phyloP scores from a whole-genome alignment of 2,113 vertebrate species.

The Lota lota region DNA sequence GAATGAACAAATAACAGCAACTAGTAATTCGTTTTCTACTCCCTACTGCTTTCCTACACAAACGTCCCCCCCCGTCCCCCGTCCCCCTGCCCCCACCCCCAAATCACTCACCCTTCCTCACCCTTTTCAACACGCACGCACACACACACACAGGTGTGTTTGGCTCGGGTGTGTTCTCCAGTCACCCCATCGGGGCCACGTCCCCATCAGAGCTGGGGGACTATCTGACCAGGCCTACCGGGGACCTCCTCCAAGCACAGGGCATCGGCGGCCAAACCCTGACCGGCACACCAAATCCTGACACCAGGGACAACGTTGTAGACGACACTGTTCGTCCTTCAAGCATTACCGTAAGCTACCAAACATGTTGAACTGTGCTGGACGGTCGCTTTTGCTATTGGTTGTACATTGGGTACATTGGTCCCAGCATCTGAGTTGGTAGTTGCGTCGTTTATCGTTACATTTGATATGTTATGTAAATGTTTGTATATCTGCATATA shows the following conservation, averaged over 20 bases:
- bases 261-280: constrained; percentile 63
- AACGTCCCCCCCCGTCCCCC: neutral
- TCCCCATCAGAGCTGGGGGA: constrained; percentile 63
- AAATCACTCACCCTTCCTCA: too few relatives aligned
- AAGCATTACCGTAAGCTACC: neutral
- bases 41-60: neutral
- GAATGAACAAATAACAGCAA: too few relatives aligned
- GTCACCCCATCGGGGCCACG: constrained; percentile 44
- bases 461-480: neutral
- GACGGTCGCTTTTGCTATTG: too few relatives aligned
- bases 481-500: neutral
- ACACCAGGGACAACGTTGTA: constrained; percentile 46
- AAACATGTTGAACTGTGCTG: neutral
- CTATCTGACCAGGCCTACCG: constrained; percentile 34
- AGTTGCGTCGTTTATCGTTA: neutral
- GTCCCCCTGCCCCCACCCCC: neutral
- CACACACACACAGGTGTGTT: constrained; percentile 76
- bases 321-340: constrained; percentile 59
- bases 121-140: neutral
- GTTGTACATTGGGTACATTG: too few relatives aligned
- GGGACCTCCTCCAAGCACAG: constrained; percentile 54
- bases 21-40: too few relatives aligned
- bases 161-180: constrained; percentile 56
- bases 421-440: too few relatives aligned
- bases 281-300: constrained; percentile 45